Evolutionary conservation across 92 coral and sea anemone genomes (phyloP), one percentile per base, ranked within the genome.

Genomic region (Virgularia gustaviana): DNA sequence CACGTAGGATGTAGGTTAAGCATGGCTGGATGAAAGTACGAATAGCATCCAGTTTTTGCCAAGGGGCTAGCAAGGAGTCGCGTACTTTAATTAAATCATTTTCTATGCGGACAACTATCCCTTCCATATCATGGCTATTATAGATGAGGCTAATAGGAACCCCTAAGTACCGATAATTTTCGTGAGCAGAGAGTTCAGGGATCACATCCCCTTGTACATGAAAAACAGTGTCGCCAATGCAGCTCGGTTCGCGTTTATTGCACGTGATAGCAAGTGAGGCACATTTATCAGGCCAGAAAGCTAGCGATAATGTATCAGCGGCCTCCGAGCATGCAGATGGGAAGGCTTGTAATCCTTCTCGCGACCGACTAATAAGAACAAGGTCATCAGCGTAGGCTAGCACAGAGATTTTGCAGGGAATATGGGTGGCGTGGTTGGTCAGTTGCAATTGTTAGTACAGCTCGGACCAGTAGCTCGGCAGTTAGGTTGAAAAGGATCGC

Each of bases 11-110:
- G 19, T 60, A 60, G 2, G 67, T 60, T 31, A 60, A 0, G 47
- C 67, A 60, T n/a, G 67, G 67, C 19, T 60, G 67, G 0, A 60
- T 6, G 35, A 60, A 60, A 4, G 67, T 60, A 12, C 55, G 55
- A 25, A 47, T 47, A 15, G 55, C 55, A 15, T 47, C 55, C 4
- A 47, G 55, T 15, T 47, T 60, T 15, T 60, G 67, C 67, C 67
- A 32, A 1, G 67, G 67, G 0, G 67, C 44, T 32, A 60, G 27
- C 19, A 33, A 6, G 23, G 67, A 60, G 11, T 60, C 67, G 19
- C 43, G 20, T 16, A 60, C 36, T 12, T 60, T 60, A 2, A 11
- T 29, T 18, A 60, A 27, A 33, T 60, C 67, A 16, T 0, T 9
- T 15, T 16, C 36, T 2, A 60, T 42, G 2, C 36, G 15, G 22